Percentiles rank a stretch among this genome's conserved stretches.
These are phyloP conservation scores for Drosophila nigricruria DNA, from an alignment of 2,888 invertebrate species.

Conservation along the genomic window DNA sequence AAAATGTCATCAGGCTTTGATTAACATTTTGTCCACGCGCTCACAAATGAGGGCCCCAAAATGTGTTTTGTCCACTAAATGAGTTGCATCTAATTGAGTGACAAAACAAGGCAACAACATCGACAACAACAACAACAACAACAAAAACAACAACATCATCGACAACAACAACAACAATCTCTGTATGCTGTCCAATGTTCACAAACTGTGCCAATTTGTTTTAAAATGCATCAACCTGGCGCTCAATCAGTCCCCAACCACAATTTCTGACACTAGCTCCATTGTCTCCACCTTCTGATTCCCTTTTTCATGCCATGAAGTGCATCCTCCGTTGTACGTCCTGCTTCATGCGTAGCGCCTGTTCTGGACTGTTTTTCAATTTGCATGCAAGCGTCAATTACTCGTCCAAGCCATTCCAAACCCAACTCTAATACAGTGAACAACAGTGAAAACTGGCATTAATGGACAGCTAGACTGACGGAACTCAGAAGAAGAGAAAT, in stretches of 20 bases:
- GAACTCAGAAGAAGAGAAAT: background rate
- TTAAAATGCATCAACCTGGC: conserved; percentile 75
- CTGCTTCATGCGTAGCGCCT: conserved; percentile 26
- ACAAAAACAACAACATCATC: conserved; percentile 28
- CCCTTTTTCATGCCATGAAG: background rate
- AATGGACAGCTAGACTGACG: background rate
- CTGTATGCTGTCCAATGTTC: conserved; percentile 33
- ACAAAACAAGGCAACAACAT: conserved; percentile 61
- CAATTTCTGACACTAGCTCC: background rate
- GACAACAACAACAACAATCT: conserved; percentile 27
- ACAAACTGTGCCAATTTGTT: conserved; percentile 81
- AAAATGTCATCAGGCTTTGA: conserved; percentile 75
- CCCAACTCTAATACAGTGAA: conserved; percentile 6
- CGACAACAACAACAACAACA: conserved; percentile 12
- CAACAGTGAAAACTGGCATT: conserved; percentile 5
- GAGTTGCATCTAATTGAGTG: conserved; percentile 80
- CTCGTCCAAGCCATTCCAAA: conserved; percentile 28
- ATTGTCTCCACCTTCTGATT: conserved; percentile 3
- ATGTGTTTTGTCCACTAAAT: conserved; percentile 56
- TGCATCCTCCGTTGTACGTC: conserved; percentile 1
- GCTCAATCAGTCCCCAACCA: conserved; percentile 59
- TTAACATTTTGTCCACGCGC: conserved; percentile 72
- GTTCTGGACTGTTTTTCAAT: conserved; percentile 73
- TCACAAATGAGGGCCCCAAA: conserved; percentile 58
- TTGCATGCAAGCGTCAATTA: conserved; percentile 74